Evolutionary conservation across 2,888 invertebrate genomes (phyloP).

Genomic region (Stomorhina lunata): DNA sequence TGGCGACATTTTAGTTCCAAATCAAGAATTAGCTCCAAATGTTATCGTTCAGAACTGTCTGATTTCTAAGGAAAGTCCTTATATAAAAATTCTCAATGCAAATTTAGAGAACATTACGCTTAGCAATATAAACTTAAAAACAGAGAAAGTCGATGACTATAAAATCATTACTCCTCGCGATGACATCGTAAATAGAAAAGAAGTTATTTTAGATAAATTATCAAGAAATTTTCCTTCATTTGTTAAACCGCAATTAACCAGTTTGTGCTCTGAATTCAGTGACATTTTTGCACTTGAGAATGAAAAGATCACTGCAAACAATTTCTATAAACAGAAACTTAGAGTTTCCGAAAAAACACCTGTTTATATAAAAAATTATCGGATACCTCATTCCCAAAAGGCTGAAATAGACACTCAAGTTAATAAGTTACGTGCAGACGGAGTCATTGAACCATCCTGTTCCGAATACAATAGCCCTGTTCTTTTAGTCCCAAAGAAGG

Average conservation of each 20-base stretch:
- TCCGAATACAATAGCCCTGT: too few relatives aligned
- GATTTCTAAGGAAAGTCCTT: neutral
- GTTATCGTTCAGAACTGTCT: conserved; percentile 1
- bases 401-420: neutral
- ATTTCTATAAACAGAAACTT: conserved; percentile 11
- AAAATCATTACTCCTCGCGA: neutral
- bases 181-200: neutral
- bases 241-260: neutral
- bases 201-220: neutral
- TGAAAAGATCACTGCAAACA: neutral
- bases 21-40: neutral
- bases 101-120: neutral
- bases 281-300: conserved; percentile 2
- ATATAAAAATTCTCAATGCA: neutral
- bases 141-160: neutral
- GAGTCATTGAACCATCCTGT: too few relatives aligned
- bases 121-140: neutral
- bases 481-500: too few relatives aligned
- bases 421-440: too few relatives aligned
- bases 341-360: neutral
- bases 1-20: neutral
- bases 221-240: neutral
- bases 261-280: neutral
- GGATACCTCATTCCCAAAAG: neutral
- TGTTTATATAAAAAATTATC: neutral